These are phyloP conservation scores for Cassiopea andromeda DNA, from an alignment of 30 jellyfish, hydroid and myxozoan genomes.

Conservation along the genomic window DNA sequence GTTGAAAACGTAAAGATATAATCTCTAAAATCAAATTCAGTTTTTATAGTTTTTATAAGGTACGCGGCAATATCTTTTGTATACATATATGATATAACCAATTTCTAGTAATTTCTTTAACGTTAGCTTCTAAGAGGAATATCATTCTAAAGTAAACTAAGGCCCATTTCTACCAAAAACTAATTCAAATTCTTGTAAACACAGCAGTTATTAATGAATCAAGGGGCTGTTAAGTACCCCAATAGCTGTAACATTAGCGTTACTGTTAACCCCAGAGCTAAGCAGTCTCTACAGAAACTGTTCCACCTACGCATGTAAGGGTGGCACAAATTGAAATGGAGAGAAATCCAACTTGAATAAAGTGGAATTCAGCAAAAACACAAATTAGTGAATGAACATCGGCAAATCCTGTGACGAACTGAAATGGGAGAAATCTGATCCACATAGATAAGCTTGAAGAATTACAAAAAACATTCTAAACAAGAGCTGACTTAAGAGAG, in stretches of 20 bases:
- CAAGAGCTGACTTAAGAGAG: slow-evolving; percentile 29
- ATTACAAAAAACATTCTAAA: not conserved
- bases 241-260: not conserved
- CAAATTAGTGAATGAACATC: not conserved
- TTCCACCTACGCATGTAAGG: not conserved
- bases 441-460: slow-evolving; percentile 9
- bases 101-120: too few relatives aligned
- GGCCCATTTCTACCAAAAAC: too few relatives aligned
- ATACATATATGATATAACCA: too few relatives aligned
- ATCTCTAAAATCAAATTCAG: too few relatives aligned
- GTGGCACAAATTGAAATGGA: not conserved
- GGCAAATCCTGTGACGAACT: slow-evolving; percentile 6
- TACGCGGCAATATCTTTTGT: too few relatives aligned
- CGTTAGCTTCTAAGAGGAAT: too few relatives aligned
- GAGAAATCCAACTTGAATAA: not conserved
- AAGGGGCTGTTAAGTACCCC: too few relatives aligned
- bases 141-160: too few relatives aligned
- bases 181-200: too few relatives aligned
- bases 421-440: slow-evolving; percentile 21
- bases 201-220: too few relatives aligned
- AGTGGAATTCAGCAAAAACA: not conserved
- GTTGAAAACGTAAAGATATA: too few relatives aligned
- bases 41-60: too few relatives aligned
- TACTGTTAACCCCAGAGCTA: not conserved
- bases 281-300: not conserved